phyloP scores from a whole-genome alignment of 2,797 vertebrate genomes.

The Lacerta viridis region DNA sequence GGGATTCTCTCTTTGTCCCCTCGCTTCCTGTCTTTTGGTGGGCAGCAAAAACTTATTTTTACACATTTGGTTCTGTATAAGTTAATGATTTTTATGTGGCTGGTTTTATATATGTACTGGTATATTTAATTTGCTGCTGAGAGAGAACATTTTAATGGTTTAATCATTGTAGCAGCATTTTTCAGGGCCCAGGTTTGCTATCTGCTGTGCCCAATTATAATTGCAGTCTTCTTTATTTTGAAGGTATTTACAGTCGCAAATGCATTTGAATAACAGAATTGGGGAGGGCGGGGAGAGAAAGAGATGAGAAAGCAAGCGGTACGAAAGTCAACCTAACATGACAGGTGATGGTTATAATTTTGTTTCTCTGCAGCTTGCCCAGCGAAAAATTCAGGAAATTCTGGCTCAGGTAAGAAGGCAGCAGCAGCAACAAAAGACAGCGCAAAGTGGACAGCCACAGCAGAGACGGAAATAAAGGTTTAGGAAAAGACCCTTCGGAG shows the following conservation, averaged over 20 bases:
- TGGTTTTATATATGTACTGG: not conserved
- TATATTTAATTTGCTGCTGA: not conserved
- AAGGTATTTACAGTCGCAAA: not conserved
- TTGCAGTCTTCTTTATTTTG: not conserved
- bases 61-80: not conserved
- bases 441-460: conserved; percentile 89
- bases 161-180: not conserved
- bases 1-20: not conserved
- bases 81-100: not conserved
- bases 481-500: conserved; percentile 85
- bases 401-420: conserved; percentile 98
- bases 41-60: not conserved
- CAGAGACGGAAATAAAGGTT: conserved; percentile 93
- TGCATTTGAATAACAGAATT: not conserved
- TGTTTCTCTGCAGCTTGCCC: conserved; percentile 88
- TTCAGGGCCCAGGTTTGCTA: not conserved
- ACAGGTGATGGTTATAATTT: not conserved
- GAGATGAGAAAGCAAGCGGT: not conserved
- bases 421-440: conserved; percentile 89
- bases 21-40: not conserved
- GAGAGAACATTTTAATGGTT: not conserved
- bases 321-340: not conserved
- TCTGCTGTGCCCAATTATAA: not conserved
- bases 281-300: not conserved
- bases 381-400: conserved; percentile 99